Conservation (phyloP, 1,140 invertebrate genomes). For the Babylonia areolata region DNA sequence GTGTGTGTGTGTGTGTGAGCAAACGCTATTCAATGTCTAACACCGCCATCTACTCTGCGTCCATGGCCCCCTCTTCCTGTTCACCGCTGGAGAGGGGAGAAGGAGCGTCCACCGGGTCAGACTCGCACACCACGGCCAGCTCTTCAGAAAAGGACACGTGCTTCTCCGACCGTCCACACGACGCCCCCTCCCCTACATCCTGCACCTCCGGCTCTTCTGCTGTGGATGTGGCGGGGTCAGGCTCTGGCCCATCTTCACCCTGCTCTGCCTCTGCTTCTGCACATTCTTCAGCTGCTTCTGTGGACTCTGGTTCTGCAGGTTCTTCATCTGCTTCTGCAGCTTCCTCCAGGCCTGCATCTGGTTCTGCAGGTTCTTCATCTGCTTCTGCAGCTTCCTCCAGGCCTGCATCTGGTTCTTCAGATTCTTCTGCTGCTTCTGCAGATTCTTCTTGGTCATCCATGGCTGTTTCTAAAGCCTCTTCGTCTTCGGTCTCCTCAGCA, state of each 20-base stretch:
- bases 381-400: neutral
- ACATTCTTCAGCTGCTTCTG: neutral
- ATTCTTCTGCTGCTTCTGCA: neutral
- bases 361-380: neutral
- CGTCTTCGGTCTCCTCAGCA: neutral
- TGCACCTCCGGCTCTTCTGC: too few species aligned
- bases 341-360: neutral
- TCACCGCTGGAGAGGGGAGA: neutral
- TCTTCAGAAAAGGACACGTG: constrained; percentile 24
- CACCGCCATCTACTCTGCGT: neutral
- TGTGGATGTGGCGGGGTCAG: too few species aligned
- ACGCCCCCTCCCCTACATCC: too few species aligned
- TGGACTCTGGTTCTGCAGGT: neutral
- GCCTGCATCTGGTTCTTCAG: neutral
- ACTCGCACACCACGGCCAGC: neutral
- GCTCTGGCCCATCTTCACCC: too few species aligned
- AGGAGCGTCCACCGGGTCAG: neutral
- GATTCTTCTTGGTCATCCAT: neutral
- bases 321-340: neutral
- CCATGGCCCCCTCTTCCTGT: neutral
- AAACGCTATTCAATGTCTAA: too few species aligned
- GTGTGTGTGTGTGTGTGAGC: too few species aligned
- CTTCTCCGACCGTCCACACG: neutral
- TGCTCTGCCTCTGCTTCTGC: too few species aligned
- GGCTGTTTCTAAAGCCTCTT: neutral